Evolutionary conservation across 2,113 vertebrate species (phyloP), one percentile per base, ranked within the genome.

Genomic region (Marmota monax): DNA sequence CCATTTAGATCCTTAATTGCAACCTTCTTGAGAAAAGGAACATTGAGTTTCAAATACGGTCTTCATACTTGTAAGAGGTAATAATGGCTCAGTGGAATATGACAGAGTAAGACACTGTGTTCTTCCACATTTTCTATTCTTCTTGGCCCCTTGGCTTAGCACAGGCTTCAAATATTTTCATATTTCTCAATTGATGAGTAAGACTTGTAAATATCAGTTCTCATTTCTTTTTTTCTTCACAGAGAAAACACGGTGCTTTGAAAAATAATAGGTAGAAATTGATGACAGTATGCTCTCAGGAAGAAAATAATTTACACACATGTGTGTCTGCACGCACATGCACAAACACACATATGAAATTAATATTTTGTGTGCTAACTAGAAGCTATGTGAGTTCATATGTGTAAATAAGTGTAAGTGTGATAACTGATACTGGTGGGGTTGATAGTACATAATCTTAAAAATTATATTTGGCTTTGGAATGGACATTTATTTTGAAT

Each of bases 391-490:
- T 51, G 20, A 88, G 7, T 70, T 74, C 42, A 69, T 76, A 79
- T 88, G 11, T 83, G 25, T 69, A 90, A 88, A 56, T 79, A 88
- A 78, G 70, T 87, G 25, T 72, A 88, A 93, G 4, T 73, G 29
- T 92, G 32, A 53, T 84, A 87, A 51, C 25, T 84, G 20, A 84
- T 61, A 37, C 39, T 82, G 53, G 70, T 77, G 29, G 4, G 3
- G 13, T 82, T 84, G 29, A 25, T 11, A 37, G 16, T 76, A 42
- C 37, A 53, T 69, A 85, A 63, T 74, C 25, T 80, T 96, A 92
- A 89, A 80, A 84, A 88, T 92, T 90, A 32, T 82, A 85, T 77
- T 94, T 96, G 48, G 2, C 39, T 88, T 88, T 91, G 34, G 53
- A 77, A 18, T 76, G 45, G 5, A 80, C 7, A 84, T 92, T 61